Evolutionary conservation across 1,140 invertebrate species (phyloP), one percentile per base, ranked within the genome.

Genomic region (Drosophila ananassae): DNA sequence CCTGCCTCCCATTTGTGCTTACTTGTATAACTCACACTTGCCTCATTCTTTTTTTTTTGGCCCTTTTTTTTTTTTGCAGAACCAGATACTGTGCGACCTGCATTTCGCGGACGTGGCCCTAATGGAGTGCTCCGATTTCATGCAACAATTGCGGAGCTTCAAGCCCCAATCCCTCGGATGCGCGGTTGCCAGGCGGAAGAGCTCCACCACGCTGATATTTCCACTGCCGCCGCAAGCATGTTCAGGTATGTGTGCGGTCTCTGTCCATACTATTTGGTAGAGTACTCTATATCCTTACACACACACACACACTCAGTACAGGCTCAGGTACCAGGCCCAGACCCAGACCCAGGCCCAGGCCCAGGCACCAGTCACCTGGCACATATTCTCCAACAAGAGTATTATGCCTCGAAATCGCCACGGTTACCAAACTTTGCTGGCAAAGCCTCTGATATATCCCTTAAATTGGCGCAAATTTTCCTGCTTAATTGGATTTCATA

Each of bases 41-140:
- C 13, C 39, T 41, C 39, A 13, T 7, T 8, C 8, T 17, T 21
- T 46, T 10, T 7, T 21, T 47, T 47, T 22, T 21, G 22, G 17
- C 4, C 41, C 17, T 2, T 3, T 22, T 4, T 17, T 17, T 48
- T 44, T 32, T 7, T 25, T 21, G n/a, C 55, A 92, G 90, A 92
- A 92, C 87, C 91, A 92, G 69, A 92, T 92, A 66, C 78, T 92
- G 61, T 92, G 91, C 83, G 91, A 92, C 79, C 81, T 92, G 77
- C 91, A 92, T 75, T 92, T 92, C 77, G 91, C 91, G 82, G 97
- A 98, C 95, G 97, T 98, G 72, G 96, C 97, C 91, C 96, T 98
- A 82, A 97, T 98, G 96, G 97, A 98, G 95, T 97, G 96, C 93
- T 97, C 96, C 61, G 97, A 98, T 94, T 98, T 98, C 93, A 98